Conservation (phyloP, 2,113 vertebrate species). For the Arothron firmamentum region DNA sequence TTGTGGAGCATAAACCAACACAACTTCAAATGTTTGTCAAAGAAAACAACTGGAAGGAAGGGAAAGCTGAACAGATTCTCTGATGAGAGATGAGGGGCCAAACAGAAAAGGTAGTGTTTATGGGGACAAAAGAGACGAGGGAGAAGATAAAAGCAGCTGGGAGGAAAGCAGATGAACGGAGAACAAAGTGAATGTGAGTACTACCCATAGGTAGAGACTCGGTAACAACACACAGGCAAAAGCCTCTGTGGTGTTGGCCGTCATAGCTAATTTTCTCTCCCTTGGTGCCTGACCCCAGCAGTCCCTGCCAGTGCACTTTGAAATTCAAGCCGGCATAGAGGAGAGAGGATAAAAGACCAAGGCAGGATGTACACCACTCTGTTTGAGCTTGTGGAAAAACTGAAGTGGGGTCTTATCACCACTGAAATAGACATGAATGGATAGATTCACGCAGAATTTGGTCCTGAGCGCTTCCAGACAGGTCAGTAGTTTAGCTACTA, state of each 20-base stretch:
- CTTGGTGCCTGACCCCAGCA: conserved; percentile 24
- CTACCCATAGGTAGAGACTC: conserved; percentile 18
- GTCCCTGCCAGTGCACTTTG: conserved; percentile 39
- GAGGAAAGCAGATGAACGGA: conserved; percentile 10
- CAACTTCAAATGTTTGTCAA: too few species aligned
- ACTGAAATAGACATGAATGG: neutral
- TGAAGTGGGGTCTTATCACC: neutral
- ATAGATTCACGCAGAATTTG: neutral
- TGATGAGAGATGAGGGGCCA: neutral
- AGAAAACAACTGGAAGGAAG: too few species aligned
- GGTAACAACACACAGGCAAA: conserved; percentile 33
- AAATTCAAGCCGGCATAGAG: conserved; percentile 54
- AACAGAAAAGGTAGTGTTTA: conserved; percentile 34
- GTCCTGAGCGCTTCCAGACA: conserved; percentile 4
- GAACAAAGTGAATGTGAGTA: conserved; percentile 7
- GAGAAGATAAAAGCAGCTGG: conserved; percentile 31
- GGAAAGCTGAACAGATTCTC: too few species aligned
- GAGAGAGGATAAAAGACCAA: conserved; percentile 16
- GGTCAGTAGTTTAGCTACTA: conserved; percentile 45
- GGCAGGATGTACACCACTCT: conserved; percentile 5
- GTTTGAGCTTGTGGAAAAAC: conserved; percentile 10
- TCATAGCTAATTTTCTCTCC: conserved; percentile 54
- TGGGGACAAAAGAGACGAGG: conserved; percentile 26
- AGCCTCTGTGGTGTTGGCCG: conserved; percentile 34
- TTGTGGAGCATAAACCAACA: too few species aligned